Evolutionary conservation across 2,888 invertebrate genomes (phyloP).

Genomic region (Pollenia griseotomentosa): DNA sequence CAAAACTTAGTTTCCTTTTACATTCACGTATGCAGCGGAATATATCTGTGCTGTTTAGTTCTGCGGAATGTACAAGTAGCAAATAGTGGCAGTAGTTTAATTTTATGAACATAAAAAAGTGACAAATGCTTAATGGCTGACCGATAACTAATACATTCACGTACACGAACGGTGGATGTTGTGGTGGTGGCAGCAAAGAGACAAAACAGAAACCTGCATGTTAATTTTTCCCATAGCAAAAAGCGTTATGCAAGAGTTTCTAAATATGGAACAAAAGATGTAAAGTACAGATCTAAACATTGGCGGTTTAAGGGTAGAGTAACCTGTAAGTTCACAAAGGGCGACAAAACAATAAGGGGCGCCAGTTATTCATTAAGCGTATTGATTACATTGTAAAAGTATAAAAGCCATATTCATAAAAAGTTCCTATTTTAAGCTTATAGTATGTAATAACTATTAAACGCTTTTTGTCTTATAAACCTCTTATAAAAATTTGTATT

Average conservation of each 20-base stretch:
- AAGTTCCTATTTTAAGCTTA: too few species aligned
- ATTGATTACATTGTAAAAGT: too few species aligned
- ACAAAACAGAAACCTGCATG: conserved; percentile 1
- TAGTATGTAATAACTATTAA: too few species aligned
- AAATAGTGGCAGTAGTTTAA: conserved; percentile 4
- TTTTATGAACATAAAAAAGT: conserved; percentile 33
- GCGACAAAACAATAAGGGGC: too few species aligned
- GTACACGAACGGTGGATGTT: conserved; percentile 9
- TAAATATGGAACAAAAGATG: background rate
- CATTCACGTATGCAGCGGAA: conserved; percentile 1
- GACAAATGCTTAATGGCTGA: conserved; percentile 42
- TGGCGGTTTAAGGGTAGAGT: too few species aligned
- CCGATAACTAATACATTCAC: conserved; percentile 55
- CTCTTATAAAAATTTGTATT: too few species aligned
- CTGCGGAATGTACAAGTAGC: background rate
- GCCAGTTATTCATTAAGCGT: too few species aligned
- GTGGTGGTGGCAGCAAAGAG: background rate
- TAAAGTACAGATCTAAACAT: too few species aligned
- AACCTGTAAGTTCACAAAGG: too few species aligned
- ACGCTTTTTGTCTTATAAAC: too few species aligned
- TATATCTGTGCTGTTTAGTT: background rate
- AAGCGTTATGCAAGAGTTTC: background rate
- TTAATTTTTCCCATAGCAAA: conserved; percentile 20
- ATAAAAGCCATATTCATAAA: too few species aligned
- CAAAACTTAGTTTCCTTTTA: conserved; percentile 14